Evolutionary conservation across 2,113 vertebrate genomes (phyloP).

Genomic region (Corvus hawaiiensis): DNA sequence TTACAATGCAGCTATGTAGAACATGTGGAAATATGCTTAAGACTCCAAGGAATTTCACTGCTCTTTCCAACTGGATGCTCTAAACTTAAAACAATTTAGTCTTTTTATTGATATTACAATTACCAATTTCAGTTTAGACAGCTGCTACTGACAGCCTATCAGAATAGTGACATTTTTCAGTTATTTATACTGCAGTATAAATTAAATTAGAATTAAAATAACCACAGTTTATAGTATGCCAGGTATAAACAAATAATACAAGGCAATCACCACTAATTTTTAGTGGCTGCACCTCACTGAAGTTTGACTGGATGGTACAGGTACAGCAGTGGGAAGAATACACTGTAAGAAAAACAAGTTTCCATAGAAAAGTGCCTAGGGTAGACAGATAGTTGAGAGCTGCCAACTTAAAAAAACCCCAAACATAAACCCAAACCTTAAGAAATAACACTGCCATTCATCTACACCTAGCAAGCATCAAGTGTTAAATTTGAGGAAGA

Average conservation of each 20-base stretch:
- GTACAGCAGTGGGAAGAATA: background rate
- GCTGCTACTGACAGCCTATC: background rate
- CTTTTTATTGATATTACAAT: background rate
- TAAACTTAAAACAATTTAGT: background rate
- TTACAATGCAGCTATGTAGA: background rate
- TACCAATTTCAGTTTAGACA: background rate
- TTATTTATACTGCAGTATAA: background rate
- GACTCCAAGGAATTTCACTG: background rate
- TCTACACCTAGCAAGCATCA: background rate
- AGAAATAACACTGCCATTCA: background rate
- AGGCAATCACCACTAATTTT: background rate
- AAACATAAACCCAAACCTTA: background rate
- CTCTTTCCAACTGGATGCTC: background rate
- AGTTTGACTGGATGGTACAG: background rate
- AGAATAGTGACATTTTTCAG: background rate
- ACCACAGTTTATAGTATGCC: background rate
- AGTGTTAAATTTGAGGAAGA: background rate
- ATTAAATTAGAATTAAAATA: background rate
- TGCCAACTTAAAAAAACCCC: background rate
- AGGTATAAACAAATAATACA: background rate
- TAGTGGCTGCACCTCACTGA: background rate
- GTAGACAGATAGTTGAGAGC: background rate
- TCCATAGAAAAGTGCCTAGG: rapidly evolving
- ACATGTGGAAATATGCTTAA: background rate
- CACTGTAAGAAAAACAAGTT: background rate